Evolutionary conservation across 2,888 invertebrate genomes (phyloP), one percentile per base, ranked within the genome.

Genomic region (Sesia bembeciformis): DNA sequence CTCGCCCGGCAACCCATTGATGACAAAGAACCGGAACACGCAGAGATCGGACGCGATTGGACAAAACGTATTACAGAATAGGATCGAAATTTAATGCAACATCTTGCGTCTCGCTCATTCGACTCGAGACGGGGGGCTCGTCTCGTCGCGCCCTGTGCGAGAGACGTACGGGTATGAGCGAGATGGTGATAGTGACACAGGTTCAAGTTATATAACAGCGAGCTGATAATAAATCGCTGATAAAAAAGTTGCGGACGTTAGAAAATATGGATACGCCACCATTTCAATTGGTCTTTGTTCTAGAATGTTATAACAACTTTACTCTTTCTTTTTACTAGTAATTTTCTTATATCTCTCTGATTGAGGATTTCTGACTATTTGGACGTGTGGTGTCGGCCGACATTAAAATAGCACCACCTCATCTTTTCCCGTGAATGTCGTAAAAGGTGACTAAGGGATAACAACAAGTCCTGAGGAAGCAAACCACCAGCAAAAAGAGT

Each of bases 11-110:
- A 88, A 90, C 91, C 91, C 92, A 92, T 92, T 92, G 92, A 92
- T 92, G 92, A 92, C 92, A 92, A 91, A 92, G 92, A 91, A 91
- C 86, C 89, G 88, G 91, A 91, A 91, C 90, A 90, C 90, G 87
- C 85, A 76, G 81, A 87, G 89, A 88, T 88, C 85, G 84, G 78
- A 79, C 87, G 85, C 90, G 90, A 92, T 92, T 92, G 92, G 92
- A 85, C 87, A 78, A 81, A 77, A 78, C 80, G 72, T 58, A 58
- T 80, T 78, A 81, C 80, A 81, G 84, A 86, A 82, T 78, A 82
- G 76, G 54, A 88, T 88, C 88, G 87, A 88, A 85, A 81, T 84
- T 84, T 76, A 86, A 84, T 84, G 85, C 82, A 80, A 78, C 64
- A 65, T 76, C 59, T 58, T 64, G 62, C 65, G 59, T 85, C 87